Base-by-base conservation (phyloP, 2,797 vertebrate species). In the Bradypodion ventrale region DNA sequence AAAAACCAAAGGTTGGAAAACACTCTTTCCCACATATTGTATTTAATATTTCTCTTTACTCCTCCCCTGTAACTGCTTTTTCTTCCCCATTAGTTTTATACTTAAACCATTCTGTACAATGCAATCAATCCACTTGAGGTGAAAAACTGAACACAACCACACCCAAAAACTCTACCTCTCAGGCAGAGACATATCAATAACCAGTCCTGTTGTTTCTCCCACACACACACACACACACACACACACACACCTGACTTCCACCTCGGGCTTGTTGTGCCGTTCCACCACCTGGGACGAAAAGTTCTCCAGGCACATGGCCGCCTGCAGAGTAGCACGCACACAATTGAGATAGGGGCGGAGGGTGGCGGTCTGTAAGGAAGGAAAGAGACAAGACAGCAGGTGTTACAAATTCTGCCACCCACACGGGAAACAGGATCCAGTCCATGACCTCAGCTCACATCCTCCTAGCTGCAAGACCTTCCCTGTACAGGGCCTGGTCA, bases 261-360 rank as follows among this genome's bases (percentile, higher is more conserved):
- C 98, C 89, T 99, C 98, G 0, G 98, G 98, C 80, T 99, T 99
- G 96, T 99, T 99, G 96, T 99, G 98, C 89, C 98, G 96, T 93
- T 99, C 98, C 88, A 99, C 98, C 75, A 99, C 98, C 87, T 99
- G 98, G 25, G 98, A 99, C 74, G 98, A 99, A 95, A 99, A 99
- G 85, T 98, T 99, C 95, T 99, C 98, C 96, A 99, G 94, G 95
- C 98, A 99, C 86, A 99, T 96, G 56, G 98, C 98, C 6, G 98
- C 98, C 96, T 99, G 98, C 94, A 99, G 96, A 0, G 98, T 99
- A 89, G 98, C 97, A 77, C 98, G 98, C 91, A 99, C 98, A 56
- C 98, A 98, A 86, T 97, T 98, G 92, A 99, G 97, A 93, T 99
- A 99, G 44, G 98, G 98, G 90, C 98, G 98, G 88, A 99, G 96